Conservation (phyloP, 2,888 invertebrate genomes). For the Timema cristinae region DNA sequence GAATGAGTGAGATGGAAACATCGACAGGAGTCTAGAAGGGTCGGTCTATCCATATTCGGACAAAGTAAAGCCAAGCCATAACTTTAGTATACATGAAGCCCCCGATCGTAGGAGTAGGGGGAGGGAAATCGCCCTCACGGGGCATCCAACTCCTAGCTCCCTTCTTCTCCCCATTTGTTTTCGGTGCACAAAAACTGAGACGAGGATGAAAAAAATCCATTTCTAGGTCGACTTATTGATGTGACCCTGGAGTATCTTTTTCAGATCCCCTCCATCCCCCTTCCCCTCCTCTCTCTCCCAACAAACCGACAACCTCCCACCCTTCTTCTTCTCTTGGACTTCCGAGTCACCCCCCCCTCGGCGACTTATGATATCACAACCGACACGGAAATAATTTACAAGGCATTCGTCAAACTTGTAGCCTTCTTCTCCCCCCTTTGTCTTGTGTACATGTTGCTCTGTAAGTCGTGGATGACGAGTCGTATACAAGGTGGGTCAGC, state of each 20-base stretch:
- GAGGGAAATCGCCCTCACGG: slow-evolving; percentile 27
- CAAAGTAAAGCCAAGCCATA: slow-evolving; percentile 26
- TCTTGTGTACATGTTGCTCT: too few species aligned
- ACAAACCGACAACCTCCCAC: too few species aligned
- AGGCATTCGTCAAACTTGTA: not conserved
- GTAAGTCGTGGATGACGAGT: too few species aligned
- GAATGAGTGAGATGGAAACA: too few species aligned
- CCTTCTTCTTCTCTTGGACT: too few species aligned
- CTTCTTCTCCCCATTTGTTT: slow-evolving; percentile 22
- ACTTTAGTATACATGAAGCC: slow-evolving; percentile 27
- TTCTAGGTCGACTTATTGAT: slow-evolving; percentile 50
- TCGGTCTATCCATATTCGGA: slow-evolving; percentile 26
- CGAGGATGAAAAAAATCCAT: slow-evolving; percentile 51
- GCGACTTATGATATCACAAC: not conserved
- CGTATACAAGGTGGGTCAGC: too few species aligned
- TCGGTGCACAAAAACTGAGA: slow-evolving; percentile 17
- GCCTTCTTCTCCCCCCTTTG: too few species aligned
- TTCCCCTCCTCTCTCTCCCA: not conserved
- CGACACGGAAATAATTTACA: slow-evolving; percentile 9
- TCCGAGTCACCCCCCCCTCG: not conserved
- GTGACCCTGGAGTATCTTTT: slow-evolving; percentile 40
- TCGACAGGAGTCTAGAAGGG: not conserved
- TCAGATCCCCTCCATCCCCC: slow-evolving; percentile 6
- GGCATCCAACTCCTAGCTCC: slow-evolving; percentile 18
- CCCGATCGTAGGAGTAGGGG: not conserved